Base-by-base conservation (phyloP, 2,888 invertebrate genomes). In the Lottia gigantea region DNA sequence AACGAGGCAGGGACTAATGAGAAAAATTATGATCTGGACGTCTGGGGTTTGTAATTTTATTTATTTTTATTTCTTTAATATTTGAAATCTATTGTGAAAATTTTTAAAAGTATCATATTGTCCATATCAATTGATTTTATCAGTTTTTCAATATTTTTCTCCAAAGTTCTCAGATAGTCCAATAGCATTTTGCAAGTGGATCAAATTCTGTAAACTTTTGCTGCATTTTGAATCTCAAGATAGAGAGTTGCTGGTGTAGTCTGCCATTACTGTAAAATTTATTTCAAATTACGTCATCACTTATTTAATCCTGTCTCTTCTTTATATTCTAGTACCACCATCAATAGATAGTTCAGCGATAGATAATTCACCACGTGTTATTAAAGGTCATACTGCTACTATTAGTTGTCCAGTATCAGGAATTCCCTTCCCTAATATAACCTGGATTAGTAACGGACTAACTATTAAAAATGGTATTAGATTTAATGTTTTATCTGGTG, bases 1-100 rank as follows among this genome's bases (percentile, higher is more conserved):
- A 91, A 90, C 77, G 88, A 89, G 66, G 90, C 90, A 15, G 90
- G 90, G 12, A 80, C 81, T 19, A 83, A 90, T 12, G 81, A 82
- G 40, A 75, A 82, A 70, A 71, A 79, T 15, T 87, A 82, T 78
- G 77, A 83, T 31, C 76, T 88, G 0, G 80, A 85, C 68, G 85
- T 88, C 1, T 81, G 83, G 76, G 85, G 88, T 88, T 79, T 76
- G 82, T 73, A 25, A 66, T 70, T 15, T 40, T 40, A 11, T 8
- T 40, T 40, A 40, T 40, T 6, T 55, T 45, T n/a, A 25, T 62
- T 31, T 49, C n/a, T 23, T 25, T 46, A 16, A 40, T 26, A 25
- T 16, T n/a, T n/a, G n/a, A n/a, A n/a, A n/a, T n/a, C n/a, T n/a
- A n/a, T n/a, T n/a, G n/a, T n/a, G n/a, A n/a, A n/a, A n/a, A n/a